Percentiles rank a stretch among this genome's conserved stretches.
These are phyloP conservation scores for Cranoglanis bouderius DNA, from an alignment of 2,113 vertebrate species.

Conservation along the genomic window DNA sequence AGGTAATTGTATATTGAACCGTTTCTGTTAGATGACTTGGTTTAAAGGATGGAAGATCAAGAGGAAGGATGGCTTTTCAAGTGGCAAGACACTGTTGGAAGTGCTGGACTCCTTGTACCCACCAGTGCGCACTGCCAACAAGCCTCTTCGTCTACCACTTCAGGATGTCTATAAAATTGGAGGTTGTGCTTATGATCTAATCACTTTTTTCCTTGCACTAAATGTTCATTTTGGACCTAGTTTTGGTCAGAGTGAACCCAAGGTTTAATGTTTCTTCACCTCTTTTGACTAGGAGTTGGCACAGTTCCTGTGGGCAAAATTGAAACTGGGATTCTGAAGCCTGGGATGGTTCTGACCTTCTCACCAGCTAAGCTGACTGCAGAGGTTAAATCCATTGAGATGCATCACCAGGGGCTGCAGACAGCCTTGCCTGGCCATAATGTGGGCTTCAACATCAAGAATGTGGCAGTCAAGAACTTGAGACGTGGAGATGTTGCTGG, in stretches of 20 bases:
- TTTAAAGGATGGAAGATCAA: conserved; percentile 78
- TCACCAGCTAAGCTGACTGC: conserved; percentile 70
- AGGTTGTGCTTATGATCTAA: conserved; percentile 56
- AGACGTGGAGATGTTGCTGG: conserved; percentile 71
- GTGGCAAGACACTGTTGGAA: conserved; percentile 74
- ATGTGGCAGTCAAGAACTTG: conserved; percentile 73
- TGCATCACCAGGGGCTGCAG: conserved; percentile 72
- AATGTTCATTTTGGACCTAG: background rate
- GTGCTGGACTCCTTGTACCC: conserved; percentile 75
- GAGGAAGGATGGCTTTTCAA: conserved; percentile 65
- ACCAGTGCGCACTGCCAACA: conserved; percentile 73
- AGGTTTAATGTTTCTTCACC: background rate
- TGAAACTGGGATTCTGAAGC: conserved; percentile 75
- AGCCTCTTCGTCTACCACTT: conserved; percentile 77
- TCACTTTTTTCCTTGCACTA: background rate
- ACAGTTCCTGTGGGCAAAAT: conserved; percentile 71
- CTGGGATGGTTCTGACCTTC: conserved; percentile 76
- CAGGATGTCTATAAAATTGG: conserved; percentile 84
- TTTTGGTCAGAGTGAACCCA: background rate
- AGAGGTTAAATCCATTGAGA: conserved; percentile 76
- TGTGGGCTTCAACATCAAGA: conserved; percentile 77
- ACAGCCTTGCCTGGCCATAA: conserved; percentile 73
- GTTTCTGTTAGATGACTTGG: conserved; percentile 73
- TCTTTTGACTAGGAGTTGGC: conserved; percentile 66
- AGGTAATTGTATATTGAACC: background rate